Evolutionary conservation across 2,113 vertebrate species (phyloP).

Genomic region (Lophura nycthemera): DNA sequence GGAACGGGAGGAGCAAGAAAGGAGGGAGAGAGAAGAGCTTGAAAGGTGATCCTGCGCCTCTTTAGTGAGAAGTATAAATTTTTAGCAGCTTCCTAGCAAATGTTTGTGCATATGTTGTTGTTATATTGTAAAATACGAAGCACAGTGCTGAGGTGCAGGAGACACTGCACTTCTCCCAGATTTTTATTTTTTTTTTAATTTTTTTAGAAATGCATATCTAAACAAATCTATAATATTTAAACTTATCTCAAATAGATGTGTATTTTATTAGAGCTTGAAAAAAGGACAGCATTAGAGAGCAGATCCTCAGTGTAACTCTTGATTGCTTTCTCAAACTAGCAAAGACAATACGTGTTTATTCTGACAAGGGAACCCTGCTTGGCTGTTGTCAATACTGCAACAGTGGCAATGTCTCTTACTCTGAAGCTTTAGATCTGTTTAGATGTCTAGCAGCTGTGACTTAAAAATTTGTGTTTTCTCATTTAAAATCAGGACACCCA

Average conservation of each 20-base stretch:
- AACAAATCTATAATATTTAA: background rate
- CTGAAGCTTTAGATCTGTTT: background rate
- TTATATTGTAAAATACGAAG: background rate
- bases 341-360: background rate
- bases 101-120: background rate
- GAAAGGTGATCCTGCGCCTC: conserved; percentile 80
- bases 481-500: background rate
- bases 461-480: background rate
- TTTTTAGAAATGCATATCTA: background rate
- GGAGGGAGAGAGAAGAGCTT: conserved; percentile 84
- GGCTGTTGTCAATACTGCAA: background rate
- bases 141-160: background rate
- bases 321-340: background rate
- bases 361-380: background rate
- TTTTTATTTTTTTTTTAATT: background rate
- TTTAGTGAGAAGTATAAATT: background rate
- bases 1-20: conserved; percentile 90
- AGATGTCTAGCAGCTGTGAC: background rate
- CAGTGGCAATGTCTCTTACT: background rate
- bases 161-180: background rate
- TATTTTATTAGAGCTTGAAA: background rate
- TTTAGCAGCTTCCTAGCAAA: background rate
- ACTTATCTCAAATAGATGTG: background rate
- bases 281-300: background rate
- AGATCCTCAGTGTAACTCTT: background rate